phyloP scores from a whole-genome alignment of 2,113 vertebrate species.

The Beaufortia kweichowensis region DNA sequence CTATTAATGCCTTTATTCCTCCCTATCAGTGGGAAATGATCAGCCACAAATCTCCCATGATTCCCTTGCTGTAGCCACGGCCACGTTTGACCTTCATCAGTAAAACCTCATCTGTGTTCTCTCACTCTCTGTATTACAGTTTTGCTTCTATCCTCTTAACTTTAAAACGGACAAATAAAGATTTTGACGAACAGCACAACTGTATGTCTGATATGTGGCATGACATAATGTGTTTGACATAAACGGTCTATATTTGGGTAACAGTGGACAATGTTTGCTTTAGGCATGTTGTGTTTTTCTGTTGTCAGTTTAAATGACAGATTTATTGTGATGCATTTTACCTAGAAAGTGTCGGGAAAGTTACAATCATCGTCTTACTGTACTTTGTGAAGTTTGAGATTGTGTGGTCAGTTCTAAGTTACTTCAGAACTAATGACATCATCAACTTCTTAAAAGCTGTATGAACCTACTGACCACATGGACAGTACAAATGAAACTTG shows the following conservation, averaged over 20 bases:
- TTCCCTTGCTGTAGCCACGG: not conserved
- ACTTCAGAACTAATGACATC: too few species aligned
- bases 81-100: conserved; percentile 29
- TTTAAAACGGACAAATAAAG: not conserved
- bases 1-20: conserved; percentile 60
- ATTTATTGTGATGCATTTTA: conserved; percentile 3
- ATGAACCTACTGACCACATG: too few species aligned
- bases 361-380: too few species aligned
- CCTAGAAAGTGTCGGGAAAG: conserved; percentile 4
- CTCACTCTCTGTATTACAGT: not conserved
- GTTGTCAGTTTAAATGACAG: conserved; percentile 21
- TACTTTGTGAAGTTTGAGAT: not conserved
- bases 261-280: not conserved
- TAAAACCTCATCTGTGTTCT: not conserved
- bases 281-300: not conserved
- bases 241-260: conserved; percentile 1
- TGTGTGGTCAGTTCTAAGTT: not conserved
- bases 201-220: conserved; percentile 1
- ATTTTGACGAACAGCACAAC: conserved; percentile 4
- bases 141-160: not conserved
- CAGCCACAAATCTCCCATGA: conserved; percentile 42
- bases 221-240: conserved; percentile 6
- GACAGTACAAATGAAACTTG: too few species aligned
- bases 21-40: conserved; percentile 58
- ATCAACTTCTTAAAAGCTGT: too few species aligned